Evolutionary conservation across 1,140 invertebrate species (phyloP).

Genomic region (Pogonognathellus flavescens): DNA sequence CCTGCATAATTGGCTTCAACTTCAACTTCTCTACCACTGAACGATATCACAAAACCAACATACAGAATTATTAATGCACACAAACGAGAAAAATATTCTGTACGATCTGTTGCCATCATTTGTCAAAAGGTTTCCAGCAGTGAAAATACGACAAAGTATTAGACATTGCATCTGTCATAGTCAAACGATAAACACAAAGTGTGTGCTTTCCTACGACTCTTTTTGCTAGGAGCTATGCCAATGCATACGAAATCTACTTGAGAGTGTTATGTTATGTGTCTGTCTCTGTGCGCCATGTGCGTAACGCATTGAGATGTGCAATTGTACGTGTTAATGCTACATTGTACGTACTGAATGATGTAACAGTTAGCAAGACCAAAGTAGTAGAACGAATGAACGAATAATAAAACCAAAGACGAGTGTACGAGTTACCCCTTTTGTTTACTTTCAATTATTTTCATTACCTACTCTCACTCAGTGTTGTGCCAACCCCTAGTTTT

Average conservation of each 20-base stretch:
- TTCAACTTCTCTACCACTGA: not conserved
- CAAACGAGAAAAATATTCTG: constrained; percentile 35
- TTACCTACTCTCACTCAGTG: constrained; percentile 17
- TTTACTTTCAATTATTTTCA: constrained; percentile 49
- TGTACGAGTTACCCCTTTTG: constrained; percentile 23
- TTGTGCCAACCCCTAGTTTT: not conserved
- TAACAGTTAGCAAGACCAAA: not conserved
- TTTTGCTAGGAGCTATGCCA: not conserved
- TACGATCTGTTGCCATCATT: constrained; percentile 31
- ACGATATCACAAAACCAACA: constrained; percentile 22
- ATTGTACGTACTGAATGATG: too few relatives aligned
- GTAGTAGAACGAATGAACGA: not conserved
- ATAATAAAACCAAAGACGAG: not conserved
- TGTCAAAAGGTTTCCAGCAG: constrained; percentile 37
- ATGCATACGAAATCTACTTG: constrained; percentile 7
- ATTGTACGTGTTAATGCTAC: not conserved
- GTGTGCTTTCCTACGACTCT: not conserved
- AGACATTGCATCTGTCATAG: constrained; percentile 44
- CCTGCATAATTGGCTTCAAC: constrained; percentile 16
- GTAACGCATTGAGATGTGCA: not conserved
- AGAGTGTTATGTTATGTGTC: not conserved
- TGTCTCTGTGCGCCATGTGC: not conserved
- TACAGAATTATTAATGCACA: constrained; percentile 37
- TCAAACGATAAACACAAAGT: not conserved
- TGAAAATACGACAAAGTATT: constrained; percentile 39